Evolutionary conservation across 2,888 invertebrate genomes (phyloP).

Genomic region (Chloromyia formosa): DNA sequence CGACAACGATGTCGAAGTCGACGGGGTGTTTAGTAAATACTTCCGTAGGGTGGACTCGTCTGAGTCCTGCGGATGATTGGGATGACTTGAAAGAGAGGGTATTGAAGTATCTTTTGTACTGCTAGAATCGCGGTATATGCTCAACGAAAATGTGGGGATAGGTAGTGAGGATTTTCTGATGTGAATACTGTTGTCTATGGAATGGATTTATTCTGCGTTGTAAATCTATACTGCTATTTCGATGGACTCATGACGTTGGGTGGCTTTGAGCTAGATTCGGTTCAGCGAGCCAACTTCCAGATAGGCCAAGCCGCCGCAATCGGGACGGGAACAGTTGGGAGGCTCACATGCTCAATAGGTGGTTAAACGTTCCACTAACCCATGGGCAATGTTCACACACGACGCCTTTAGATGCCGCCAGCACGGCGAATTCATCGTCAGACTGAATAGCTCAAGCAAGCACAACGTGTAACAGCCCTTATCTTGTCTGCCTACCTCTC

Average conservation of each 20-base stretch:
- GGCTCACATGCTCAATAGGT: slow-evolving; percentile 12
- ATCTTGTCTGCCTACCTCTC: background rate
- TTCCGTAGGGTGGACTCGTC: slow-evolving; percentile 28
- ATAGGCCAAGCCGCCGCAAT: slow-evolving; percentile 4
- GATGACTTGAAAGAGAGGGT: slow-evolving; percentile 3
- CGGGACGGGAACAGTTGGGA: slow-evolving; percentile 14
- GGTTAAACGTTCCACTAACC: slow-evolving; percentile 23
- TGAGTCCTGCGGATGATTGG: slow-evolving; percentile 5
- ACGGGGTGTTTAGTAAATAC: slow-evolving; percentile 38
- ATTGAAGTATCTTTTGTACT: too few species aligned
- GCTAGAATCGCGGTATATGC: too few species aligned
- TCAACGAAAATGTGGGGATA: background rate
- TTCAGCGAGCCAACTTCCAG: too few species aligned
- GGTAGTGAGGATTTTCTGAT: background rate
- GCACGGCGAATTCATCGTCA: slow-evolving; percentile 23
- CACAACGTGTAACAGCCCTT: background rate
- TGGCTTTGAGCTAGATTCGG: background rate
- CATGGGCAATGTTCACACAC: slow-evolving; percentile 35
- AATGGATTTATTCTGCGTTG: slow-evolving; percentile 31
- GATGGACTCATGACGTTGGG: too few species aligned
- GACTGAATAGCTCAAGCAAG: background rate
- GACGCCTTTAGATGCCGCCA: background rate
- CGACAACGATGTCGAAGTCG: slow-evolving; percentile 4
- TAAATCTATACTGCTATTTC: too few species aligned
- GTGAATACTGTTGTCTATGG: background rate